Percentiles rank a stretch among this genome's conserved stretches.
Conservation (phyloP, 1,140 invertebrate genomes). For the Zaprionus capensis region DNA sequence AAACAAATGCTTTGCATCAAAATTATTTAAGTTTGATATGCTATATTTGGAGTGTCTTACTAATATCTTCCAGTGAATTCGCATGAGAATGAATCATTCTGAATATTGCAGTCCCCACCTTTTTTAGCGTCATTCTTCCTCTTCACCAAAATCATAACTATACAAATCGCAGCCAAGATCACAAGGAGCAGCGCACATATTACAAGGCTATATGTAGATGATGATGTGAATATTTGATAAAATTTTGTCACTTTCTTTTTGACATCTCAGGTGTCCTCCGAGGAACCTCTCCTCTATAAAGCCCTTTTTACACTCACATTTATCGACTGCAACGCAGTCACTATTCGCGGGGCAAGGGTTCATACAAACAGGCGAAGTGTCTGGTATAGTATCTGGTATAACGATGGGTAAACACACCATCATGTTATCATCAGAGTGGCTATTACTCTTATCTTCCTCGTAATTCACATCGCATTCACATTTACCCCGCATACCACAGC, state of each 20-base stretch:
- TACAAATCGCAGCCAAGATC: background rate
- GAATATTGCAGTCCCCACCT: too few species aligned
- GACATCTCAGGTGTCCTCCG: too few species aligned
- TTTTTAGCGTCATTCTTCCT: background rate
- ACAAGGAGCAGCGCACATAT: background rate
- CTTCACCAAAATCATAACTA: background rate
- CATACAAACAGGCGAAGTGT: too few species aligned
- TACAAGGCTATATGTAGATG: background rate
- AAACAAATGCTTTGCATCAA: too few species aligned
- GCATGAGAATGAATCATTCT: too few species aligned
- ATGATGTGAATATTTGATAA: background rate
- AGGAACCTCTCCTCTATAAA: background rate
- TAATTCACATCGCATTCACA: conserved; percentile 3
- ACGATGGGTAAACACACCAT: too few species aligned
- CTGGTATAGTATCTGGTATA: too few species aligned
- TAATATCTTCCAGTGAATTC: too few species aligned
- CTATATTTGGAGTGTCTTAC: too few species aligned
- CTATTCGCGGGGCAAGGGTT: background rate
- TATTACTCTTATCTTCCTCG: background rate
- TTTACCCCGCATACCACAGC: background rate
- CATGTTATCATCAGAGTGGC: too few species aligned
- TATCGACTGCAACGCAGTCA: background rate
- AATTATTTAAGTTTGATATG: too few species aligned
- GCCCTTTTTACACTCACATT: background rate
- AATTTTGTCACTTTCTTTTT: background rate